Conservation (phyloP, 2,888 invertebrate species). For the Coenonympha arcania region DNA sequence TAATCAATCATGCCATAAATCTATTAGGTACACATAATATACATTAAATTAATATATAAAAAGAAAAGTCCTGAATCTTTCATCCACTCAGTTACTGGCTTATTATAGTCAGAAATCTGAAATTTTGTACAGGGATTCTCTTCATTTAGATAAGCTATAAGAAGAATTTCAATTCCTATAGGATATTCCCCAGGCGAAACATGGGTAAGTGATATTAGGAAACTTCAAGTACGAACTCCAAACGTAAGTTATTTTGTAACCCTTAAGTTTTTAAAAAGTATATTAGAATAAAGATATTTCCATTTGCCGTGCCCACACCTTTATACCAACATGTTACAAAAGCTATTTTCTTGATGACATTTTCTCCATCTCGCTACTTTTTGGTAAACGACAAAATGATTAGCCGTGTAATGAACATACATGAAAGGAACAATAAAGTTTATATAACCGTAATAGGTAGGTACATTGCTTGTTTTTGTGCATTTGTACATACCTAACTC, state of each 20-base stretch:
- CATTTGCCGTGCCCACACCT: conserved; percentile 4
- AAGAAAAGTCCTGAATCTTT: too few species aligned
- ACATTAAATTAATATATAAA: too few species aligned
- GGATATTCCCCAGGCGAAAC: too few species aligned
- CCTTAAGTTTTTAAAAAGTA: not conserved
- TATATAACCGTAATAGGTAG: conserved; percentile 24
- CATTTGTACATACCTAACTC: not conserved
- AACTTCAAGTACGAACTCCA: too few species aligned
- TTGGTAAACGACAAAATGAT: conserved; percentile 38
- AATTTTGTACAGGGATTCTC: too few species aligned
- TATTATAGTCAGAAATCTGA: too few species aligned
- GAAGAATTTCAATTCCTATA: too few species aligned
- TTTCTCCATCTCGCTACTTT: conserved; percentile 30
- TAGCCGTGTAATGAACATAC: conserved; percentile 35
- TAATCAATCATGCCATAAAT: too few species aligned
- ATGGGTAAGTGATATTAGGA: not conserved
- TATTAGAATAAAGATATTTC: not conserved
- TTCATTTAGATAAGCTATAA: too few species aligned
- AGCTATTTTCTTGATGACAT: conserved; percentile 28
- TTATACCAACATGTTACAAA: conserved; percentile 6
- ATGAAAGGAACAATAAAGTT: conserved; percentile 33
- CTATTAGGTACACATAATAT: too few species aligned
- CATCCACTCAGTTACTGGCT: too few species aligned
- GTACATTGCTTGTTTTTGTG: not conserved
- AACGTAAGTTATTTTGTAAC: too few species aligned